These are phyloP conservation scores for Drosophila picticornis DNA, from an alignment of 2,888 invertebrate species.

Conservation along the genomic window DNA sequence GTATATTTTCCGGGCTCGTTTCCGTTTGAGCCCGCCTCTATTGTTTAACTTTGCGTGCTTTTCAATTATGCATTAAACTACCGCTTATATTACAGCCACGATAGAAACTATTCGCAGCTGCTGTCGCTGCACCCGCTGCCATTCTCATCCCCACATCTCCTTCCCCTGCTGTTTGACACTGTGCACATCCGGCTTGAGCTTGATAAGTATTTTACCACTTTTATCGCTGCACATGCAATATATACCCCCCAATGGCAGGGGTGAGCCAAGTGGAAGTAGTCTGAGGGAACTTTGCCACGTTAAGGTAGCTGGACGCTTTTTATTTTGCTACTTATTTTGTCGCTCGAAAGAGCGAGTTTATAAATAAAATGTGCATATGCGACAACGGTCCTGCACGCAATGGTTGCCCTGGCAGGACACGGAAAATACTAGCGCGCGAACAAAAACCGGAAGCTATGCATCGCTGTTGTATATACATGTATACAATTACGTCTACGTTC, in stretches of 20 bases:
- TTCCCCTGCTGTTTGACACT: conserved; percentile 66
- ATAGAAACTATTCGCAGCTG: conserved; percentile 66
- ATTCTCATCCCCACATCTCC: neutral
- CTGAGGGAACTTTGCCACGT: neutral
- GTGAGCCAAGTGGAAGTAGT: neutral
- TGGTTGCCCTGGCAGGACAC: conserved; percentile 18
- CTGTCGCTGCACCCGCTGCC: conserved; percentile 4
- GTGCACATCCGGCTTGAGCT: conserved; percentile 76
- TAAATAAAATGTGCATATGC: conserved; percentile 79
- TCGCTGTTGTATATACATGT: conserved; percentile 41
- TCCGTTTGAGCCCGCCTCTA: conserved; percentile 20
- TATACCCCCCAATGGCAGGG: conserved; percentile 3
- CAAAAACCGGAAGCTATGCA: conserved; percentile 79
- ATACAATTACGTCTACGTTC: neutral
- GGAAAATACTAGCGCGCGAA: conserved; percentile 74
- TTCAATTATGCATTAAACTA: conserved; percentile 81
- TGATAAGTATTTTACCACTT: conserved; percentile 79
- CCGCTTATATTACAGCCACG: conserved; percentile 56
- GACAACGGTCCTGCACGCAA: conserved; percentile 77
- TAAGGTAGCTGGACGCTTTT: conserved; percentile 59
- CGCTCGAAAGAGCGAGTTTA: conserved; percentile 57
- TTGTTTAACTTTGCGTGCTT: conserved; percentile 76
- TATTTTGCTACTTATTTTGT: conserved; percentile 59
- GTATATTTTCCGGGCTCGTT: conserved; percentile 6
- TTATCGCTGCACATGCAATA: conserved; percentile 67